Base-by-base conservation (phyloP, 1,140 invertebrate genomes). In the Aphaenogaster floridana region DNA sequence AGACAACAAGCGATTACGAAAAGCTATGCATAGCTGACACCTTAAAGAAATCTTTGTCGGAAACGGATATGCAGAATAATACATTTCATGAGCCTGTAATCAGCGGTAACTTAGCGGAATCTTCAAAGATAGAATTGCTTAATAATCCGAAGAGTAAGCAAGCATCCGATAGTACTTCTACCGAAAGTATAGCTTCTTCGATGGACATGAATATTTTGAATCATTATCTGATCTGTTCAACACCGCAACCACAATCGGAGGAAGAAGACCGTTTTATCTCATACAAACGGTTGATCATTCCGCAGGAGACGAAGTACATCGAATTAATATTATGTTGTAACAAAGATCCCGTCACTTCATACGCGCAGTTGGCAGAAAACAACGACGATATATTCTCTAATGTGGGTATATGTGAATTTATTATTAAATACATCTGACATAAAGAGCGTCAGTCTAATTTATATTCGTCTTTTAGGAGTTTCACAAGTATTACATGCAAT, bases 341-440 rank as follows among this genome's bases (percentile, higher is more conserved):
- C 9, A 69, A 59, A 52, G 42, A 50, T n/a, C 6, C 77, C 9
- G 87, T 63, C 13, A 21, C 8, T 3, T 91, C 76, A 7, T 86
- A 63, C 3, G 80, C 76, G 0, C 92, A 91, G 17, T 36, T 93
- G 34, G 81, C 84, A 8, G 76, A 91, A 69, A 93, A 93, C 59
- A n/a, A 11, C 9, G 78, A 86, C 6, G 17, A 48, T n/a, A 76
- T 84, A 6, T 84, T 84, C 7, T 28, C 68, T 15, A 15, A 76
- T 15, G 80, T 84, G 28, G 15, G 79, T 6, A 57, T 45, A 81
- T 4, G 13, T 8, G 6, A 79, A 45, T 71, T 45, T 71, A 84
- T 36, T 68, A 48, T 69, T 69, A 54, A 80, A 28, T 57, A 28
- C 3, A n/a, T 81, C 8, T 28, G 4, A 69, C 15, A 11, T 57